Percentiles rank a stretch among this genome's conserved stretches.
Conservation (phyloP, 2,888 invertebrate genomes). For the Coelopa pilipes region DNA sequence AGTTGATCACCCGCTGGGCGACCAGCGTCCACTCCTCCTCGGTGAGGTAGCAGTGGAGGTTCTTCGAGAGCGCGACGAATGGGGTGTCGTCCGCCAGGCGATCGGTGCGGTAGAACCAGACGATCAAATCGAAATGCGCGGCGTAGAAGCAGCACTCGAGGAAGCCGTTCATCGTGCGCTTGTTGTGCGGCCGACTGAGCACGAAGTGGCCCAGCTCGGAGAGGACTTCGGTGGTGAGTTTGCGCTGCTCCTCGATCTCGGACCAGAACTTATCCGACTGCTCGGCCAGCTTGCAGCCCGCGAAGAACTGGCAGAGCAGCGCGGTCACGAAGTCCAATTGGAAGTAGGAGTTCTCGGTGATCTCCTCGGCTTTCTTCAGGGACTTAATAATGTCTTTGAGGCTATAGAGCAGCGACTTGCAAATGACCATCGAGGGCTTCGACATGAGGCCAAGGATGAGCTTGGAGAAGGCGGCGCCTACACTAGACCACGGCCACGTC, state of each 20-base stretch:
- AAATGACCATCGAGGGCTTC: slow-evolving; percentile 63
- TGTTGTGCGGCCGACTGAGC: slow-evolving; percentile 60
- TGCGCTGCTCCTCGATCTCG: slow-evolving; percentile 50
- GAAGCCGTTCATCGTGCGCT: slow-evolving; percentile 61
- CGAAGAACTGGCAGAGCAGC: slow-evolving; percentile 60
- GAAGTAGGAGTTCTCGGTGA: slow-evolving; percentile 54
- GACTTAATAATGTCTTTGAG: slow-evolving; percentile 47
- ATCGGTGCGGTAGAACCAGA: slow-evolving; percentile 60
- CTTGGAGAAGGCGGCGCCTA: slow-evolving; percentile 59
- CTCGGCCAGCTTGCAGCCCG: slow-evolving; percentile 59
- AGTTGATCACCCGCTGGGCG: slow-evolving; percentile 63
- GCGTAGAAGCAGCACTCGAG: slow-evolving; percentile 58
- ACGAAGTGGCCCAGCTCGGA: slow-evolving; percentile 57
- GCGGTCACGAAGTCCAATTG: slow-evolving; percentile 60
- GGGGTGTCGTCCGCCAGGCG: slow-evolving; percentile 45
- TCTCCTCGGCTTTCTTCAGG: slow-evolving; percentile 28
- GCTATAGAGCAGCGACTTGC: slow-evolving; percentile 59
- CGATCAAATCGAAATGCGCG: slow-evolving; percentile 55
- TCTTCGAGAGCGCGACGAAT: slow-evolving; percentile 31
- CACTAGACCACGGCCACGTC: slow-evolving; percentile 59
- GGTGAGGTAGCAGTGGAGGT: slow-evolving; percentile 54
- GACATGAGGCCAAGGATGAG: slow-evolving; percentile 59
- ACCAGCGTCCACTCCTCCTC: slow-evolving; percentile 61
- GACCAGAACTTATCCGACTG: slow-evolving; percentile 57
- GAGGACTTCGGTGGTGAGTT: slow-evolving; percentile 52